phyloP scores from a whole-genome alignment of 2,113 vertebrate species.

The Falcunculus frontatus region DNA sequence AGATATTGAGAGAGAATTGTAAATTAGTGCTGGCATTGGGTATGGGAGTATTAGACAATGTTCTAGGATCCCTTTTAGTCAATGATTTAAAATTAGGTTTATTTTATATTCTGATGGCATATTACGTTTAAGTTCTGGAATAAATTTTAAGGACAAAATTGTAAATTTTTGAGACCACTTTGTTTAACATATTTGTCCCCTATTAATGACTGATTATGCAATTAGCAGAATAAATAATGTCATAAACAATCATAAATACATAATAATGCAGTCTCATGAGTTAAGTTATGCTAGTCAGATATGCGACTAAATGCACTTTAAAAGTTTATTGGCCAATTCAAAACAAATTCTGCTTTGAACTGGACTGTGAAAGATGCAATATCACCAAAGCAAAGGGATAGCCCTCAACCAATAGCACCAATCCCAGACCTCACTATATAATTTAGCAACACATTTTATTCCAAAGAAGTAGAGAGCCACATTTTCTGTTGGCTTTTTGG shows the following conservation, averaged over 20 bases:
- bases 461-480: background rate
- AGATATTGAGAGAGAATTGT: background rate
- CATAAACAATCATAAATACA: background rate
- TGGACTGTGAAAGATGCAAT: background rate
- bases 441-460: background rate
- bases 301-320: background rate
- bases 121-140: background rate
- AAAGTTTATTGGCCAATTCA: background rate
- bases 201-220: background rate
- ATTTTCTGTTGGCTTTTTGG: background rate
- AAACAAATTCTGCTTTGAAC: background rate
- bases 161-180: background rate
- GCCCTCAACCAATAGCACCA: background rate
- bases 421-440: background rate
- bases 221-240: background rate
- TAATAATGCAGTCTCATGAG: background rate
- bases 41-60: background rate
- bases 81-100: background rate
- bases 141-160: background rate
- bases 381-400: background rate
- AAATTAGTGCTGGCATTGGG: background rate
- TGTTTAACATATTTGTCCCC: background rate
- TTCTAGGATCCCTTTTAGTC: background rate
- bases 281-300: background rate
- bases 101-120: background rate